A percentile compares a stretch with the other conserved stretches of the same genome.
Evolutionary conservation across 2,888 invertebrate genomes (phyloP).

Genomic region (Drosophila neutralis): DNA sequence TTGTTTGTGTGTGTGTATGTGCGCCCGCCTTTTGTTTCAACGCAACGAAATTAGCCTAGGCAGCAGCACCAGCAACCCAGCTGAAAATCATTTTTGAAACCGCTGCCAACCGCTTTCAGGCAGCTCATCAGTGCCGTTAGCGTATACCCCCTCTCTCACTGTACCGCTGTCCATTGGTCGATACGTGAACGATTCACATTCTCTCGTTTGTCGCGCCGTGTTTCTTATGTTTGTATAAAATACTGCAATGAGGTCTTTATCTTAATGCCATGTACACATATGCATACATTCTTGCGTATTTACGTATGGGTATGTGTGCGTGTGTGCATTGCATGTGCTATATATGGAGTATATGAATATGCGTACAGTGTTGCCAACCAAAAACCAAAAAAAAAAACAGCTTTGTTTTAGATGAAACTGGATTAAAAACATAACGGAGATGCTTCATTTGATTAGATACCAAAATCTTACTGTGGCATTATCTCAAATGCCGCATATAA

Average conservation of each 20-base stretch:
- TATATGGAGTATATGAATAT: slow-evolving; percentile 24
- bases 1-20: slow-evolving; percentile 19
- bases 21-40: slow-evolving; percentile 47
- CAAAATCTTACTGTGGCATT: slow-evolving; percentile 1
- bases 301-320: not conserved
- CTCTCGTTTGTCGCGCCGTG: slow-evolving; percentile 21
- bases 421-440: not conserved
- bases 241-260: slow-evolving; percentile 71
- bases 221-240: slow-evolving; percentile 66
- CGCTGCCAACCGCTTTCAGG: slow-evolving; percentile 47
- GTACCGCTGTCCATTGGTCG: slow-evolving; percentile 12
- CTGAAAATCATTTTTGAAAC: slow-evolving; percentile 55
- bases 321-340: not conserved
- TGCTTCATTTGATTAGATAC: slow-evolving; percentile 2
- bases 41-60: slow-evolving; percentile 55
- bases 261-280: slow-evolving; percentile 40
- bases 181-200: slow-evolving; percentile 54
- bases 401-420: slow-evolving; percentile 2
- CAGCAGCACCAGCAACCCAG: slow-evolving; percentile 45
- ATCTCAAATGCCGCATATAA: slow-evolving; percentile 3
- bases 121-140: slow-evolving; percentile 40
- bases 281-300: not conserved
- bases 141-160: not conserved
- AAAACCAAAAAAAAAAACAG: not conserved
- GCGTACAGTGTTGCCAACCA: slow-evolving; percentile 21